Base-by-base conservation (phyloP, 2,113 vertebrate species). In the Polypterus senegalus region DNA sequence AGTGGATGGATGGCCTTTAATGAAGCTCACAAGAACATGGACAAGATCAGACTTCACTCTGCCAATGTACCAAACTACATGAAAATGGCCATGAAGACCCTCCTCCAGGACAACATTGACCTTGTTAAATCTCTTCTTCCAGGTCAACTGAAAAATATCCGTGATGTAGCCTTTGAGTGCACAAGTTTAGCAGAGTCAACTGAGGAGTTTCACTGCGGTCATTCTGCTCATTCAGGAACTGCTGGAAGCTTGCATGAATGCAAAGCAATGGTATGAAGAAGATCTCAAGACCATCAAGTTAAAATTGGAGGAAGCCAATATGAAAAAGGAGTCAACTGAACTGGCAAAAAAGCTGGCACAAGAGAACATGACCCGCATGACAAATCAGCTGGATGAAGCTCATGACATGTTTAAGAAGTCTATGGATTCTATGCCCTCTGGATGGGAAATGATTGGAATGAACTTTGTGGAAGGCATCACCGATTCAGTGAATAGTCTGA, bases 11-110 rank as follows among this genome's bases (percentile, higher is more conserved):
- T 9, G 1, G 69, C 71, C 47, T 74, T 74, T 61, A 68, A 65
- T 3, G 63, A 70, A n/a, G 70, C 67, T 48, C 69, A 73, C 65
- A 71, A 71, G 10, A 78, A 69, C 53, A 74, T 74, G 76, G 70
- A 75, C 61, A 66, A 72, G 57, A 79, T 76, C 47, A 46, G 70
- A 9, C 61, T 70, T 7, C 63, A 72, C 7, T 70, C 73, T 5
- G 5, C 43, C 47, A 46, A 5, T 43, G 70, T 75, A 44, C 71
- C 71, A 27, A 54, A 63, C 54, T 69, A 72, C 64, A 74, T 77
- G 66, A 70, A 65, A 47, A 52, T 1, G 0, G 64, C 66, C 1
- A 63, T 73, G 43, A 64, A 73, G 54, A 68, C 71, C 54, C 60
- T 79, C 5, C 57, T 72, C 47, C 61, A 71, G 27, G 72, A 67